phyloP scores from a whole-genome alignment of 1,140 invertebrate genomes.

The Meloidogyne chitwoodi region DNA sequence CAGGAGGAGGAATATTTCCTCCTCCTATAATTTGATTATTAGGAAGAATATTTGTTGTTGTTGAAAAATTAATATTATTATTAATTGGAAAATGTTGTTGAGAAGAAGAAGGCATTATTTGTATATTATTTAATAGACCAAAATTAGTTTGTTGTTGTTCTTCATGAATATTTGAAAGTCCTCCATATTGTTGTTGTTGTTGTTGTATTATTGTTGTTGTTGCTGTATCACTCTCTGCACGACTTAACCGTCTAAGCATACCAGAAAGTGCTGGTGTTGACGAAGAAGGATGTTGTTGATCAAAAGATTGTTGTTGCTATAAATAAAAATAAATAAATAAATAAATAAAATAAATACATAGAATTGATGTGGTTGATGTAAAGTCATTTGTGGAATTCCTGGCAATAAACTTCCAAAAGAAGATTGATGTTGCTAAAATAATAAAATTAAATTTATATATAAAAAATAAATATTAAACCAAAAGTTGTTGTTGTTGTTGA shows the following conservation, averaged over 20 bases:
- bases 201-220: no score
- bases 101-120: neutral
- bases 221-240: neutral
- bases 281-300: neutral
- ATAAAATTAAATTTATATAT: neutral
- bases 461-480: neutral
- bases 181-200: constrained; percentile 7
- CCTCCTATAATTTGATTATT: neutral
- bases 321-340: neutral
- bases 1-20: neutral
- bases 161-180: neutral
- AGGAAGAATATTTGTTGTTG: no score
- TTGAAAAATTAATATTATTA: neutral
- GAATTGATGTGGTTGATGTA: constrained; percentile 9
- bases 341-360: neutral
- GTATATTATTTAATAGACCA: neutral
- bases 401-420: neutral
- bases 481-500: constrained; percentile 26
- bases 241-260: constrained; percentile 6
- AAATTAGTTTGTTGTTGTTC: neutral
- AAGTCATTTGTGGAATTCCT: no score
- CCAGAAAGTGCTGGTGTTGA: neutral
- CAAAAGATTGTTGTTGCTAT: neutral
- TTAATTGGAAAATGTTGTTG: neutral
- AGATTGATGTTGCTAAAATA: constrained; percentile 11